A percentile compares a stretch with the other conserved stretches of the same genome.
Evolutionary conservation across 37 sponge, comb jelly and placozoan species (phyloP).

Genomic region (Tethya wilhelma): DNA sequence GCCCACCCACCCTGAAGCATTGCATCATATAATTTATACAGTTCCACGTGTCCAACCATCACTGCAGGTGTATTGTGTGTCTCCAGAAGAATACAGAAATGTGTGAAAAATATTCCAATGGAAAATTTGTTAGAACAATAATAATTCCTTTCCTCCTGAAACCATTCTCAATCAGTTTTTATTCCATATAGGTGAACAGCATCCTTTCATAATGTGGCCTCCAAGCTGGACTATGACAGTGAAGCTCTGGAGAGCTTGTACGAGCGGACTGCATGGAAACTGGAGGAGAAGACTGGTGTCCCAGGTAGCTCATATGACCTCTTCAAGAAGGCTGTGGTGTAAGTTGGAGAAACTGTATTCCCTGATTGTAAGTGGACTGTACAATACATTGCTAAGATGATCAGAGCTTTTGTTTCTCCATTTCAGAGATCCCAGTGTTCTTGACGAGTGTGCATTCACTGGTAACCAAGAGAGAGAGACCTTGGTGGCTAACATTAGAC

Average conservation of each 20-base stretch:
- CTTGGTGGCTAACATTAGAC: slow-evolving; percentile 84
- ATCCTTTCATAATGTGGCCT: slow-evolving; percentile 91
- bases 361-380: too few relatives aligned
- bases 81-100: slow-evolving; percentile 94
- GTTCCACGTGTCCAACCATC: too few relatives aligned
- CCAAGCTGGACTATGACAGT: slow-evolving; percentile 82
- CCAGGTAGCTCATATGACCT: slow-evolving; percentile 88
- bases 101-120: slow-evolving; percentile 95
- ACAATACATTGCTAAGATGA: too few relatives aligned
- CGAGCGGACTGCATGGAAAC: slow-evolving; percentile 89
- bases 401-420: too few relatives aligned
- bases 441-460: slow-evolving; percentile 58
- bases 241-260: slow-evolving; percentile 94
- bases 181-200: slow-evolving; percentile 85
- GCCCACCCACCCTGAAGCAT: too few relatives aligned
- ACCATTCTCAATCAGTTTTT: too few relatives aligned
- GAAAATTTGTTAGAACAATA: slow-evolving; percentile 84
- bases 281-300: slow-evolving; percentile 81
- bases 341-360: neutral
- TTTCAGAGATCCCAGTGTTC: slow-evolving; percentile 52
- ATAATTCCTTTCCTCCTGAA: too few relatives aligned
- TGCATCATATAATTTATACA: too few relatives aligned
- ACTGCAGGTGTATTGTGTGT: too few relatives aligned
- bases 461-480: slow-evolving; percentile 65
- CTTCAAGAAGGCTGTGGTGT: slow-evolving; percentile 93